Base-by-base conservation (phyloP, 2,113 vertebrate genomes). In the Psettodes erumei region DNA sequence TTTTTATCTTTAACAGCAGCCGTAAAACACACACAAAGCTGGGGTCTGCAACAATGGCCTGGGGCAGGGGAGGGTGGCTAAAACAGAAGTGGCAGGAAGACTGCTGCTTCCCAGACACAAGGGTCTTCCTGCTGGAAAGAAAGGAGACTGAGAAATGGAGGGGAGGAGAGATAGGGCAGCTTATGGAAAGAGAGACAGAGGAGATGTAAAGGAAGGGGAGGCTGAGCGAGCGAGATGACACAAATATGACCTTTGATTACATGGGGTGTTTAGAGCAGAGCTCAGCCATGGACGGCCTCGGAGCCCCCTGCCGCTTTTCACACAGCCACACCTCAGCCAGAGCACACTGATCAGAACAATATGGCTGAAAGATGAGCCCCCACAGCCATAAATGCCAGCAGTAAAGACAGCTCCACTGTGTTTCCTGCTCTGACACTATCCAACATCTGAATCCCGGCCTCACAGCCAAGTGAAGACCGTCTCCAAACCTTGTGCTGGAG, bases 1-100 rank as follows among this genome's bases (percentile, higher is more conserved):
- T 90, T 92, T 93, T 94, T 92, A 93, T 93, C 92, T 93, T 91
- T 91, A 93, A 93, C 90, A 90, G 91, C 91, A 91, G 91, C 91
- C 88, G 84, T 93, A 93, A 93, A 93, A 92, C 81, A 92, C 85
- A 93, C 91, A 93, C 89, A 89, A 87, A 91, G 84, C 86, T 90
- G 85, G 83, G 86, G 82, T 84, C 78, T 84, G 83, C 86, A 91
- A 94, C 90, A 94, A 93, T 92, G 86, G 87, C 85, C 88, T 71
- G 47, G 70, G 79, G 87, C 80, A 86, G 76, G 89, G 89, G 82
- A 84, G 74, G 85, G 81, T 82, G 83, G 86, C 84, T 83, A 47
- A 79, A 89, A 90, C 81, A 81, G 81, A 88, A 86, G 87, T 80
- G 90, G 86, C 90, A 94, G 91, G 92, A 94, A 93, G 88, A 92